Evolutionary conservation across 2,888 invertebrate genomes (phyloP).

Genomic region (Margaritifera margaritifera): DNA sequence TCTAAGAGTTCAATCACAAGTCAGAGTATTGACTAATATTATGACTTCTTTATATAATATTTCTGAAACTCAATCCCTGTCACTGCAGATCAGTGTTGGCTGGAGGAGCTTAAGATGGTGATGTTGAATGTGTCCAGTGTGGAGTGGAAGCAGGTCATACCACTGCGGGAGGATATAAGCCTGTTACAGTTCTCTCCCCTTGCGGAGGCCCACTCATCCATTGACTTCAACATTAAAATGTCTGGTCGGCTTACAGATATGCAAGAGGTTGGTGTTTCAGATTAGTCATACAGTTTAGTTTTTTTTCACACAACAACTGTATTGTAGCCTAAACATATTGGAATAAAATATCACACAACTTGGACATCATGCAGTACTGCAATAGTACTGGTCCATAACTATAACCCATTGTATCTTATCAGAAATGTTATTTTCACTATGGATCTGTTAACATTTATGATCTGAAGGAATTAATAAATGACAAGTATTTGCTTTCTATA

Average conservation of each 20-base stretch:
- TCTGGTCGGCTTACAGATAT: conserved; percentile 53
- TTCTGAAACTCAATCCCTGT: neutral
- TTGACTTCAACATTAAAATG: conserved; percentile 57
- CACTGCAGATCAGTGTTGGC: conserved; percentile 52
- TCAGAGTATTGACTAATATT: neutral
- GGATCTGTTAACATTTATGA: too few species aligned
- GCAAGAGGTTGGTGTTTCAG: conserved; percentile 60
- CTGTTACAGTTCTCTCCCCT: conserved; percentile 67
- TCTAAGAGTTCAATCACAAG: neutral
- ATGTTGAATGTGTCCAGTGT: conserved; percentile 24
- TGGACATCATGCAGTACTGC: too few species aligned
- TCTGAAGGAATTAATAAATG: too few species aligned
- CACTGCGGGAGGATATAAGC: conserved; percentile 67
- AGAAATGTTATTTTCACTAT: too few species aligned
- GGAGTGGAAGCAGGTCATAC: conserved; percentile 62
- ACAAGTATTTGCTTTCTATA: too few species aligned
- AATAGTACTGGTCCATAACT: too few species aligned
- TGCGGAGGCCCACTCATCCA: conserved; percentile 52
- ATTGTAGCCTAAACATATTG: too few species aligned
- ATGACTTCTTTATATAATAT: neutral
- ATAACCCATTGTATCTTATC: too few species aligned
- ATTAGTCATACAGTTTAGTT: neutral
- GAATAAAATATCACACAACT: too few species aligned
- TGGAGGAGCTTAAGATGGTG: conserved; percentile 46
- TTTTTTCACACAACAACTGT: neutral